A percentile compares a stretch with the other conserved stretches of the same genome.
phyloP scores from a whole-genome alignment of 2,888 invertebrate genomes.

The Teinopalpus imperialis region DNA sequence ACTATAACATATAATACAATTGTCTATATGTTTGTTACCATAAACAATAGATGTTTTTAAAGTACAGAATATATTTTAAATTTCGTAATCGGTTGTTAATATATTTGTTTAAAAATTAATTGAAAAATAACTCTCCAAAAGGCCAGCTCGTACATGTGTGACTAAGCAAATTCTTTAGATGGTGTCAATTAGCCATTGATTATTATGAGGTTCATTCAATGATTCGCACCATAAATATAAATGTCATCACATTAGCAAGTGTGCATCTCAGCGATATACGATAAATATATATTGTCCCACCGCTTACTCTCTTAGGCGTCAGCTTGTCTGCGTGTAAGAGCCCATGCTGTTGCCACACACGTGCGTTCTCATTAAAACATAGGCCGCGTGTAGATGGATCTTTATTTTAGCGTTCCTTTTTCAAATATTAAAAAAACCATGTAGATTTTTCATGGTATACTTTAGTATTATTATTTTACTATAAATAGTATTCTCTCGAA shows the following conservation, averaged over 20 bases:
- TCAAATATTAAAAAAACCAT: not conserved
- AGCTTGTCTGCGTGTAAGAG: conserved; percentile 44
- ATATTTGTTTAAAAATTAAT: no score
- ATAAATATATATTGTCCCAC: conserved; percentile 39
- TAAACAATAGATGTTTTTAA: no score
- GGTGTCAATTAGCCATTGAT: conserved; percentile 10
- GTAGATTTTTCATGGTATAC: no score
- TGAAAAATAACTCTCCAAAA: no score
- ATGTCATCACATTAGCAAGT: conserved; percentile 17
- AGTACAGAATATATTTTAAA: no score
- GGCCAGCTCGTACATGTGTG: no score
- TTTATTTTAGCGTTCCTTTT: not conserved
- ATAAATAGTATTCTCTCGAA: no score
- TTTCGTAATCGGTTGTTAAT: no score
- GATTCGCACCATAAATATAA: conserved; percentile 20
- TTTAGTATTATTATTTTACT: no score
- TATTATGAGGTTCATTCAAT: conserved; percentile 18
- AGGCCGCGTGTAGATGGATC: conserved; percentile 15
- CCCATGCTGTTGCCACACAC: conserved; percentile 21
- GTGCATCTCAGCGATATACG: conserved; percentile 25
- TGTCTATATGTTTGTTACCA: no score
- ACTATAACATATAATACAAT: no score
- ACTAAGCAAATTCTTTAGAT: conserved; percentile 5
- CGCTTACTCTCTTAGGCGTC: conserved; percentile 51
- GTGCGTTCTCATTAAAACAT: conserved; percentile 6